Evolutionary conservation across 2,888 invertebrate genomes (phyloP).

Genomic region (Phymatocera aterrima): DNA sequence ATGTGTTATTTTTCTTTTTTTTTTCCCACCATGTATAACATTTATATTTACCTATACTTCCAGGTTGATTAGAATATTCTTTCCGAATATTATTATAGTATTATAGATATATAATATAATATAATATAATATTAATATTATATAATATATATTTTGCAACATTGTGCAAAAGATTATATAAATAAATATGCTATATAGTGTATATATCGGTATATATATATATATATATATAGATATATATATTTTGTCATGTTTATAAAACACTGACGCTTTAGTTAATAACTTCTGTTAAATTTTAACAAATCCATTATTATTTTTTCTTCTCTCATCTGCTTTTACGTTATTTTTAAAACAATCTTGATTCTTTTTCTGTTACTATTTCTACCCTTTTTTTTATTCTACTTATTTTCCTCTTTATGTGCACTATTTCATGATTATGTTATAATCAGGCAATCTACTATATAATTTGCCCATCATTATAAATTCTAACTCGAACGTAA

Average conservation of each 20-base stretch:
- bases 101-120: constrained; percentile 57
- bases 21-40: constrained; percentile 64
- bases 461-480: constrained; percentile 21
- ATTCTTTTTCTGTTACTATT: not conserved
- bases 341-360: constrained; percentile 62
- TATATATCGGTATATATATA: too few species aligned
- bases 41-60: constrained; percentile 60
- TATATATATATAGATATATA: constrained; percentile 71
- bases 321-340: constrained; percentile 55
- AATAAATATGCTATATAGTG: constrained; percentile 72
- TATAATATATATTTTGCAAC: constrained; percentile 65
- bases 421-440: constrained; percentile 44
- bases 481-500: not conserved
- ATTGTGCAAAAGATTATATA: constrained; percentile 68
- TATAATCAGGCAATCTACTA: constrained; percentile 25
- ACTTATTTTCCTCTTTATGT: constrained; percentile 37
- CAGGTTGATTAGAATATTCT: constrained; percentile 68
- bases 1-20: too few species aligned
- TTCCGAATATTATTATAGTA: constrained; percentile 65
- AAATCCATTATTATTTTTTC: constrained; percentile 64
- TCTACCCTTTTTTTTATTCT: not conserved
- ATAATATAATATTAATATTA: too few species aligned
- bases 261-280: constrained; percentile 68
- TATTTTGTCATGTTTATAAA: constrained; percentile 73
- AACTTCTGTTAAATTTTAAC: constrained; percentile 74